A percentile compares a stretch with the other conserved stretches of the same genome.
Conservation (phyloP, 1,140 invertebrate genomes). For the Archegozetes longisetosus region DNA sequence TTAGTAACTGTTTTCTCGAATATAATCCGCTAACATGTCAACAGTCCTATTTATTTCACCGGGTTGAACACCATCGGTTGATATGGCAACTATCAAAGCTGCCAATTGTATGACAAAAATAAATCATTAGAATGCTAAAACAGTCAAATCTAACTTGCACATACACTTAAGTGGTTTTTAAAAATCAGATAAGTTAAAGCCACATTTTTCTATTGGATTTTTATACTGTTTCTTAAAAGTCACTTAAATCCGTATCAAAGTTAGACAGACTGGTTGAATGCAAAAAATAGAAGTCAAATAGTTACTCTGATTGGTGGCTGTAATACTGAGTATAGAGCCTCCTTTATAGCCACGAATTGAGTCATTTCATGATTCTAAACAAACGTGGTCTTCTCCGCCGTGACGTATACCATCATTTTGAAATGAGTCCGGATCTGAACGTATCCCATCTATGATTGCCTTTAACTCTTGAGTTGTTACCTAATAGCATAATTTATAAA, state of each 20-base stretch:
- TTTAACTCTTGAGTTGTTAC: conserved; percentile 23
- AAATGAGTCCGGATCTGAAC: conserved; percentile 22
- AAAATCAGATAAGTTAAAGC: too few species aligned
- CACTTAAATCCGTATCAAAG: too few species aligned
- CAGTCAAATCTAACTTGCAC: too few species aligned
- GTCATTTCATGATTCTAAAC: conserved; percentile 22
- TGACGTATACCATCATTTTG: conserved; percentile 24
- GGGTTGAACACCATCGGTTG: conserved; percentile 24
- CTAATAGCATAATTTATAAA: conserved; percentile 15
- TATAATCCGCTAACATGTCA: conserved; percentile 26
- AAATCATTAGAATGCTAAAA: background rate
- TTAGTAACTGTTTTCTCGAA: conserved; percentile 24
- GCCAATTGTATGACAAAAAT: background rate
- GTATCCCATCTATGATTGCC: conserved; percentile 23
- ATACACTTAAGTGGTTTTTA: too few species aligned
- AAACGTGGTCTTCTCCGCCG: conserved; percentile 25
- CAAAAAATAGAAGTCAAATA: background rate
- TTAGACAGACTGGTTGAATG: background rate
- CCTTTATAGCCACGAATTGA: conserved; percentile 25
- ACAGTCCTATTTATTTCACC: conserved; percentile 24
- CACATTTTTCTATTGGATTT: too few species aligned
- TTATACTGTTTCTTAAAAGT: too few species aligned
- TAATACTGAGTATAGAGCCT: conserved; percentile 24
- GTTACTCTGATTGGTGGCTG: conserved; percentile 26
- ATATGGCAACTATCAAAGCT: conserved; percentile 26